A percentile compares a stretch with the other conserved stretches of the same genome.
Conservation (phyloP, 2,797 vertebrate genomes). For the Heteromormyrus szaboi region DNA sequence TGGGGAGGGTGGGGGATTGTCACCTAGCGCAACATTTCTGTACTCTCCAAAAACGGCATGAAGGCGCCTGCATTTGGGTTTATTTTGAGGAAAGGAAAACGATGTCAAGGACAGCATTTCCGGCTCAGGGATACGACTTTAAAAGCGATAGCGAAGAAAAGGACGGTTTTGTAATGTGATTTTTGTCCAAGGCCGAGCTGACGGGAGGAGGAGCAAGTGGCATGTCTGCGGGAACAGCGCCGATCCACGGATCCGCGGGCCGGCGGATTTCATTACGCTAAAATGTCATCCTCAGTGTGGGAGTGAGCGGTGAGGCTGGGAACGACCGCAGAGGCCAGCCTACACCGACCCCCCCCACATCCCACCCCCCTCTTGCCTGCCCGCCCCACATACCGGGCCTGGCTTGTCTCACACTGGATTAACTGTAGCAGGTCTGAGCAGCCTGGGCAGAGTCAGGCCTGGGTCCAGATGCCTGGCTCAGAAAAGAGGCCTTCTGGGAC, state of each 20-base stretch:
- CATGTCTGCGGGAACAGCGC: neutral
- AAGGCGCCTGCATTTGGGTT: neutral
- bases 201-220: neutral
- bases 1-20: neutral
- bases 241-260: neutral
- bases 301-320: neutral
- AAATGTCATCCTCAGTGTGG: neutral
- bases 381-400: neutral
- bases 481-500: neutral
- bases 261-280: neutral
- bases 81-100: neutral
- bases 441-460: neutral
- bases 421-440: neutral
- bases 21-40: neutral
- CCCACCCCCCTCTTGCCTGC: neutral
- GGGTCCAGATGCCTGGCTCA: neutral
- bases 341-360: neutral
- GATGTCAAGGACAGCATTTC: neutral
- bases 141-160: neutral
- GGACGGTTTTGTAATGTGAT: neutral
- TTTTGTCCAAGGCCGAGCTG: neutral
- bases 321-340: neutral
- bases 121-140: neutral
- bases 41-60: neutral
- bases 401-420: slow-evolving; percentile 8